Evolutionary conservation across 2,888 invertebrate genomes (phyloP).

Genomic region (Stenodema calcarata): DNA sequence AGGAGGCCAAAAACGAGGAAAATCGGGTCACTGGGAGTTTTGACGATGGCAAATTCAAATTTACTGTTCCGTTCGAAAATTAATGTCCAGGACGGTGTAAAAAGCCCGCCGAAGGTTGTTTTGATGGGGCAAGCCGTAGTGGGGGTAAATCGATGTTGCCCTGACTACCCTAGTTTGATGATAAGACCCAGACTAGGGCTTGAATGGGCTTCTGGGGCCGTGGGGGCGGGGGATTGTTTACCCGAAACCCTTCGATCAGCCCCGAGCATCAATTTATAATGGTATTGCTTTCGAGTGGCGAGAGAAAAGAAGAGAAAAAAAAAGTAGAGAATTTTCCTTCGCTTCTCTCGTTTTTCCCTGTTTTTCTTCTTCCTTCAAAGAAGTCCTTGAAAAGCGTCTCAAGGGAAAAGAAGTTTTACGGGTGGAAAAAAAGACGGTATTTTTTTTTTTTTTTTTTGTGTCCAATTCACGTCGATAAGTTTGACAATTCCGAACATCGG

Average conservation of each 20-base stretch:
- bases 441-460: too few relatives aligned
- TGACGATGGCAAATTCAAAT: not conserved
- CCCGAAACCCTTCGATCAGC: not conserved
- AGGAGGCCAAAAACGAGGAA: not conserved
- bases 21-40: not conserved
- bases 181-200: not conserved
- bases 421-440: too few relatives aligned
- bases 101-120: not conserved
- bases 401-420: too few relatives aligned
- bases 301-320: not conserved
- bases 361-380: too few relatives aligned
- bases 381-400: too few relatives aligned
- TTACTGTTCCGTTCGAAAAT: not conserved
- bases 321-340: too few relatives aligned
- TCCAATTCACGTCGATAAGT: too few relatives aligned
- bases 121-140: not conserved
- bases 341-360: too few relatives aligned
- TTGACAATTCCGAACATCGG: too few relatives aligned
- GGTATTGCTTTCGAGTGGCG: not conserved
- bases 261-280: not conserved
- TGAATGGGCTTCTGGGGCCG: not conserved
- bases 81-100: not conserved
- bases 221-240: not conserved
- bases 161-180: constrained; percentile 41
- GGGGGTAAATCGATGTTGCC: constrained; percentile 37